These are phyloP conservation scores for Schizaphis graminum DNA, from an alignment of 2,888 invertebrate species.

Conservation along the genomic window DNA sequence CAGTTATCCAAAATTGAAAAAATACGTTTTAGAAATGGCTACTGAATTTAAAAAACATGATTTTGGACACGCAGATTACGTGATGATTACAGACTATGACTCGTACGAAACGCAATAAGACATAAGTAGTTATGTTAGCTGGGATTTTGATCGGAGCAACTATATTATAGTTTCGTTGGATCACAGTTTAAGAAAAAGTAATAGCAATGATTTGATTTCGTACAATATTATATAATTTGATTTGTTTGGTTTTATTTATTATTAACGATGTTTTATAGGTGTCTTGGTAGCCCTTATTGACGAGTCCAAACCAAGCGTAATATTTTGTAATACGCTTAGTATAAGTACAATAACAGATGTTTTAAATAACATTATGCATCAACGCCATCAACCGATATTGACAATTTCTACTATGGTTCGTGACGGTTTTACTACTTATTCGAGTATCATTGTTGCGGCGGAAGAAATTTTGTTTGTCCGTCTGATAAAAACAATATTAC, in stretches of 20 bases:
- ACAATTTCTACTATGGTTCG: background rate
- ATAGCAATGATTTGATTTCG: background rate
- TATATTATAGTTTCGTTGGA: slow-evolving; percentile 26
- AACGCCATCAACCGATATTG: background rate
- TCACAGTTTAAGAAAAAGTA: slow-evolving; percentile 22
- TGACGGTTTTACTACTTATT: background rate
- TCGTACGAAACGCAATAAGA: slow-evolving; percentile 35
- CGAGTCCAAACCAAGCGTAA: slow-evolving; percentile 20
- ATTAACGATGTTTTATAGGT: background rate
- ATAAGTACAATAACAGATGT: background rate
- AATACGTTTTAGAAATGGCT: too few relatives aligned
- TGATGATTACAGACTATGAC: background rate
- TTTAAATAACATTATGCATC: background rate
- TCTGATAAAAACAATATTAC: too few relatives aligned
- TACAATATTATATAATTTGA: background rate
- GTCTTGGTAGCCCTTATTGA: background rate
- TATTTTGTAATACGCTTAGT: background rate
- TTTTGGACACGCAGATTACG: slow-evolving; percentile 19
- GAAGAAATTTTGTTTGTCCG: too few relatives aligned
- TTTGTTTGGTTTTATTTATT: background rate
- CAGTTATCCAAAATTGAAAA: too few relatives aligned
- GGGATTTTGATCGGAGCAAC: slow-evolving; percentile 19
- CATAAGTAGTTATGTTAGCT: slow-evolving; percentile 18
- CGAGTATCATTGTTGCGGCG: background rate
- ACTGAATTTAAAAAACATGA: too few relatives aligned